Percentiles rank a stretch among this genome's conserved stretches.
Evolutionary conservation across 2,888 invertebrate species (phyloP).

Genomic region (Drosophila tripunctata): DNA sequence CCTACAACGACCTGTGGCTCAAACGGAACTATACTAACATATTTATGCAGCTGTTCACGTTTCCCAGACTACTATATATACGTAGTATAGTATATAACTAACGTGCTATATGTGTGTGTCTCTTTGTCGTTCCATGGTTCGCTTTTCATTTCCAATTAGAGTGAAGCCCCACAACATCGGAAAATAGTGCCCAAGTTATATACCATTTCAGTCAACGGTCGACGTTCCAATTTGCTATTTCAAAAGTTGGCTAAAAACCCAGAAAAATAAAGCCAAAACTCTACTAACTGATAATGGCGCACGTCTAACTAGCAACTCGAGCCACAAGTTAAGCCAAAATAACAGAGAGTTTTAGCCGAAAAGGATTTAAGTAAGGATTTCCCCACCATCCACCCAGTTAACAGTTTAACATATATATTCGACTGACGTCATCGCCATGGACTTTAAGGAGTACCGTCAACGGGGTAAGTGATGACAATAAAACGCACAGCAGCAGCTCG

Average conservation of each 20-base stretch:
- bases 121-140: constrained; percentile 37
- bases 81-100: neutral
- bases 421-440: constrained; percentile 81
- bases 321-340: constrained; percentile 22
- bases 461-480: constrained; percentile 84
- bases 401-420: neutral
- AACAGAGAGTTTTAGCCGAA: constrained; percentile 7
- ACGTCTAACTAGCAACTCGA: constrained; percentile 23
- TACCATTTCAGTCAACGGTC: constrained; percentile 63
- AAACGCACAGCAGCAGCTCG: constrained; percentile 67
- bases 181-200: constrained; percentile 45
- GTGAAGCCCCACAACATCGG: constrained; percentile 68
- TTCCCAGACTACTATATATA: constrained; percentile 41
- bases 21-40: constrained; percentile 36
- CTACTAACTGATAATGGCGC: constrained; percentile 49
- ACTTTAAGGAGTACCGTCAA: constrained; percentile 85
- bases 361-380: constrained; percentile 12
- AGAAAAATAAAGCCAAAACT: constrained; percentile 1
- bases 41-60: constrained; percentile 65
- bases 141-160: constrained; percentile 67
- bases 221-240: constrained; percentile 65
- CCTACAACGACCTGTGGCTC: constrained; percentile 56
- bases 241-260: constrained; percentile 33
- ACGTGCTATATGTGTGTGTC: constrained; percentile 1
- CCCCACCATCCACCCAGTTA: neutral